phyloP scores from a whole-genome alignment of 2,113 vertebrate species.

The Merops nubicus region DNA sequence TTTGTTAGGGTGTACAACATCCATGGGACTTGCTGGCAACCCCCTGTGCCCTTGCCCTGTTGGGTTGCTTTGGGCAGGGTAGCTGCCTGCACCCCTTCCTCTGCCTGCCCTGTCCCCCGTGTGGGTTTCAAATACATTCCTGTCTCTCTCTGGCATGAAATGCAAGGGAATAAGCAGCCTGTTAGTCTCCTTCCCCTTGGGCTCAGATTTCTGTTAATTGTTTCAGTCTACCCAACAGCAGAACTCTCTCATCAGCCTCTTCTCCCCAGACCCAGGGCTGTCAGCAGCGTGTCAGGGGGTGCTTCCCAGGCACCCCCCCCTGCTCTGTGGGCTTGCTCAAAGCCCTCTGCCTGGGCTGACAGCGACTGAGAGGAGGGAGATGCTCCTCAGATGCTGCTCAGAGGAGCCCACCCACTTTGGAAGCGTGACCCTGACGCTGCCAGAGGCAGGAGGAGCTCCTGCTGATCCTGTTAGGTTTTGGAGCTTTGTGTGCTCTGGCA shows the following conservation, averaged over 20 bases:
- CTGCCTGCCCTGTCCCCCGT: accelerated
- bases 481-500: background rate
- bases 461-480: background rate
- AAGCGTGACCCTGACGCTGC: accelerated
- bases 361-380: accelerated
- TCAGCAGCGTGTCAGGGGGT: accelerated
- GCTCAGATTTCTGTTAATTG: background rate
- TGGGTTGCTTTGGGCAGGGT: accelerated
- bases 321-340: background rate
- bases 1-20: background rate
- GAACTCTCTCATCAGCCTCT: background rate
- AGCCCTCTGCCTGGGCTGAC: accelerated
- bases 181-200: background rate
- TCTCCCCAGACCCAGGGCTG: background rate
- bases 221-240: background rate
- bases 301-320: background rate
- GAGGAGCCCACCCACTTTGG: background rate
- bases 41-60: accelerated
- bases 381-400: background rate
- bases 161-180: background rate
- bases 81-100: background rate
- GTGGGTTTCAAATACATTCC: background rate
- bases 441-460: background rate
- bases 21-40: accelerated
- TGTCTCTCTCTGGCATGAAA: background rate